phyloP scores from a whole-genome alignment of 2,888 invertebrate genomes.

The Phrixothrix hirtus region DNA sequence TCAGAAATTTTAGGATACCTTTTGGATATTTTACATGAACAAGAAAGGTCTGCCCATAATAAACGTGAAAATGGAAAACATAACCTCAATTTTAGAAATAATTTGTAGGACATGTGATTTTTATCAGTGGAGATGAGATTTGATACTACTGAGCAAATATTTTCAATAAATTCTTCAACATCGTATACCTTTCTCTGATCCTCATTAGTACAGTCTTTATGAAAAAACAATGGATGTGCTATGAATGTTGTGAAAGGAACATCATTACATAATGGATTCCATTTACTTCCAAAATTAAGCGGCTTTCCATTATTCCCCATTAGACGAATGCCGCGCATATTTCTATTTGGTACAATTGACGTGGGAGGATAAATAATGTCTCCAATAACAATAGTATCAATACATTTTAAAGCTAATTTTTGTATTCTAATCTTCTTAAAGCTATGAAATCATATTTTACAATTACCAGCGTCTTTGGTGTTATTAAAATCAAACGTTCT shows the following conservation, averaged over 20 bases:
- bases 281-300: constrained; percentile 68
- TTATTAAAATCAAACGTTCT: constrained; percentile 76
- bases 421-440: constrained; percentile 71
- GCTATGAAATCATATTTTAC: constrained; percentile 88
- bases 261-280: constrained; percentile 83
- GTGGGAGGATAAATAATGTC: constrained; percentile 80
- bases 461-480: constrained; percentile 71
- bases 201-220: constrained; percentile 59
- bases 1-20: constrained; percentile 82
- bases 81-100: no score
- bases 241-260: constrained; percentile 68
- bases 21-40: constrained; percentile 74
- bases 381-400: constrained; percentile 75
- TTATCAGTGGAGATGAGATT: constrained; percentile 47
- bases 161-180: constrained; percentile 64
- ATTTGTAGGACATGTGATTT: no score
- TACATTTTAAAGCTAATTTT: constrained; percentile 68
- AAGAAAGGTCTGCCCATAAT: constrained; percentile 58
- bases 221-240: constrained; percentile 78
- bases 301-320: constrained; percentile 79
- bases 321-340: constrained; percentile 73
- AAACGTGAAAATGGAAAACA: not conserved
- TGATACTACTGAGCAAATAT: constrained; percentile 62
- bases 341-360: constrained; percentile 77
- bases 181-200: constrained; percentile 58